These are phyloP conservation scores for Theonella swinhoei DNA, from an alignment of 37 sponge, comb jelly and placozoan genomes.

Conservation along the genomic window DNA sequence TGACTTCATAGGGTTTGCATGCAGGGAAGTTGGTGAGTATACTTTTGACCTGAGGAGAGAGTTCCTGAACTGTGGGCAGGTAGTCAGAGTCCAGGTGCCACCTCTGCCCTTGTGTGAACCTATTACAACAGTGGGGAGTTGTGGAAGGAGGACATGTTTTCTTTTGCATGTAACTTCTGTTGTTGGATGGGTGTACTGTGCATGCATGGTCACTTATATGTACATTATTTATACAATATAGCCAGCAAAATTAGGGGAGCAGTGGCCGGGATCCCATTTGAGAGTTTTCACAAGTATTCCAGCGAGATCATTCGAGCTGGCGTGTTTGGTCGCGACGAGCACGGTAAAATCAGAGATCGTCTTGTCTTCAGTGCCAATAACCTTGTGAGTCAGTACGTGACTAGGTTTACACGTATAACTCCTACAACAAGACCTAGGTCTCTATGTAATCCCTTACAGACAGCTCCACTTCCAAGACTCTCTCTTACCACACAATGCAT, in stretches of 20 bases:
- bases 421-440: background rate
- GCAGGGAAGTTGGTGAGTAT: slow-evolving; percentile 79
- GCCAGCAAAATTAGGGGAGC: slow-evolving; percentile 83
- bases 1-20: slow-evolving; percentile 95
- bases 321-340: slow-evolving; percentile 80
- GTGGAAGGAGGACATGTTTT: too few species aligned
- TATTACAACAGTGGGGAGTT: too few species aligned
- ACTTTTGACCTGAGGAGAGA: too few species aligned
- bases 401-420: background rate
- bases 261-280: slow-evolving; percentile 87
- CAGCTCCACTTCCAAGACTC: too few species aligned
- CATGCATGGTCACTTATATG: background rate
- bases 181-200: background rate
- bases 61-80: too few species aligned
- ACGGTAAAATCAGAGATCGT: slow-evolving; percentile 53
- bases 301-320: slow-evolving; percentile 74
- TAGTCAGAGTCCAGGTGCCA: too few species aligned
- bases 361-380: slow-evolving; percentile 84
- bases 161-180: too few species aligned
- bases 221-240: background rate
- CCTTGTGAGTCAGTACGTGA: slow-evolving; percentile 54
- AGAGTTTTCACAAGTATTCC: slow-evolving; percentile 93
- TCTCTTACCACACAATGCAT: too few species aligned
- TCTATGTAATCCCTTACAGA: background rate
- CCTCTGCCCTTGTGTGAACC: background rate